phyloP scores from a whole-genome alignment of 1,140 invertebrate species.

The Pygmarrhopalites habei region DNA sequence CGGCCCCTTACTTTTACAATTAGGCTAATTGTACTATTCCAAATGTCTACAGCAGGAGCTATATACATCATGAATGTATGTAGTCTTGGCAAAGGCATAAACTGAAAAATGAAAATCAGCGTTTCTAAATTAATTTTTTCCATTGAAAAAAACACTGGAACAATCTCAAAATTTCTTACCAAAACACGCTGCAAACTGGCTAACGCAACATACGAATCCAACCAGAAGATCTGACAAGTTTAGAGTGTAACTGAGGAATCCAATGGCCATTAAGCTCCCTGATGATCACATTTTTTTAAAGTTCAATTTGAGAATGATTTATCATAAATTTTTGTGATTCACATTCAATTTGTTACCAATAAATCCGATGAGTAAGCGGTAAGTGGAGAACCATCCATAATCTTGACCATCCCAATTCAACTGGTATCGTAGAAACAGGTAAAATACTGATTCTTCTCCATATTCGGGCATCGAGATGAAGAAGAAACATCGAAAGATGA shows the following conservation, averaged over 20 bases:
- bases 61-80: slow-evolving; percentile 12
- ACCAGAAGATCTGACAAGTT: slow-evolving; percentile 11
- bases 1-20: slow-evolving; percentile 1
- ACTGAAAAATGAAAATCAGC: no score
- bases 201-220: slow-evolving; percentile 12
- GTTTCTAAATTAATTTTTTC: no score
- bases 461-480: neutral
- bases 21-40: neutral
- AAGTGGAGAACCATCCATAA: slow-evolving; percentile 15
- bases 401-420: slow-evolving; percentile 10
- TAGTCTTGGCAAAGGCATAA: slow-evolving; percentile 14
- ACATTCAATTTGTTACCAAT: slow-evolving; percentile 1
- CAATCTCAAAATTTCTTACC: no score
- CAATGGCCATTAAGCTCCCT: slow-evolving; percentile 15
- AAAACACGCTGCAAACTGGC: slow-evolving; percentile 16
- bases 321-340: neutral
- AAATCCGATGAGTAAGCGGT: slow-evolving; percentile 13
- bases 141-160: no score
- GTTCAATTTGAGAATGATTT: neutral
- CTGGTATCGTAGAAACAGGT: slow-evolving; percentile 16
- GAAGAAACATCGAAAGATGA: neutral
- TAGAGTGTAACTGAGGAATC: slow-evolving; percentile 5
- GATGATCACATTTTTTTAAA: neutral
- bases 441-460: slow-evolving; percentile 18
- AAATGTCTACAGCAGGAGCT: slow-evolving; percentile 7